phyloP scores from a whole-genome alignment of 2,797 vertebrate genomes.

The Anguilla pacifica region DNA sequence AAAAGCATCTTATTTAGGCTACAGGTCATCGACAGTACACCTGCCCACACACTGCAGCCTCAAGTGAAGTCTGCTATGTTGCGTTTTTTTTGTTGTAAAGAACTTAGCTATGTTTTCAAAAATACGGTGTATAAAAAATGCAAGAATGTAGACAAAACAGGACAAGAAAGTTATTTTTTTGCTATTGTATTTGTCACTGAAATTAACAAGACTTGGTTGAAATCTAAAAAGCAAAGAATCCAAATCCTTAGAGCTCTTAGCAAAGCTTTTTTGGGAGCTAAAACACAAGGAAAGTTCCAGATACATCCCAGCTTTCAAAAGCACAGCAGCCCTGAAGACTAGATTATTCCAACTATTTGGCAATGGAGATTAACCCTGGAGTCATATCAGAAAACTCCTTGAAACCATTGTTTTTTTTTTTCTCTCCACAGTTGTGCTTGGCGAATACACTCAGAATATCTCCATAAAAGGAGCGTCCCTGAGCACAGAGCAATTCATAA shows the following conservation, averaged over 20 bases:
- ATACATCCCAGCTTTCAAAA: not conserved
- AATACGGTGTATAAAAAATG: not conserved
- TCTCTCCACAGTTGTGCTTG: constrained; percentile 5
- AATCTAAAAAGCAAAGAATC: not conserved
- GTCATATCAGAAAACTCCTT: not conserved
- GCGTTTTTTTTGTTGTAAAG: too few relatives aligned
- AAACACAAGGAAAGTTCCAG: not conserved
- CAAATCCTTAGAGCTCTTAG: not conserved
- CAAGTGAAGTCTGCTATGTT: not conserved
- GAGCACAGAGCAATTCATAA: not conserved
- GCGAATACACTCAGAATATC: not conserved
- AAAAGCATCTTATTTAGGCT: not conserved
- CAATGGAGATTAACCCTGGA: not conserved
- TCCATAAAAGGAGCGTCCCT: not conserved
- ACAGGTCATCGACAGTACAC: not conserved
- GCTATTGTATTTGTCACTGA: not conserved
- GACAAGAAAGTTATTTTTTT: not conserved
- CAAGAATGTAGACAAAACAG: not conserved
- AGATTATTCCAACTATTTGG: constrained; percentile 4
- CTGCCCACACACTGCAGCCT: not conserved
- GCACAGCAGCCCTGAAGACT: not conserved
- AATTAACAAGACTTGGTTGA: not conserved
- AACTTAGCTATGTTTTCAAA: not conserved
- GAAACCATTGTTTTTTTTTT: not conserved
- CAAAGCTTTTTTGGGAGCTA: not conserved